Base-by-base conservation (phyloP, 2,113 vertebrate species). In the Chitala chitala region DNA sequence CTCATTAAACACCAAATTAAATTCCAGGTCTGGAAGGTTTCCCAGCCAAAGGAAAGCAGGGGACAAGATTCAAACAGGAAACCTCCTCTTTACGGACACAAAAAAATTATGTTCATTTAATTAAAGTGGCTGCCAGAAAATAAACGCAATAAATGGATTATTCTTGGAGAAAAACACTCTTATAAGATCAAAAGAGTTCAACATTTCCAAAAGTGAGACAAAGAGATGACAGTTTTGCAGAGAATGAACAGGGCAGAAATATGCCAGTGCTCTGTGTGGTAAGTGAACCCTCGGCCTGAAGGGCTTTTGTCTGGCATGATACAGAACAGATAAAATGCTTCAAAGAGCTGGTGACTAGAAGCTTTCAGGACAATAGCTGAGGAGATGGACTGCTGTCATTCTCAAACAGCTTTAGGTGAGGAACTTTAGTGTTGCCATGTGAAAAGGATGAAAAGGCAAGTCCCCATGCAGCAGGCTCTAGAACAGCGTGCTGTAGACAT, bases 1-100 rank as follows among this genome's bases (percentile, higher is more conserved):
- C 59, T 65, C 72, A 53, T 74, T 65, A 53, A 31, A 65, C 38
- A 13, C 22, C 10, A 64, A 74, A 65, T 74, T 53, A 42, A 36
- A 56, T 68, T 75, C 50, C 36, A 29, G 17, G 50, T 48, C 31
- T n/a, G 61, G 36, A 51, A 22, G 29, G 33, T 54, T 7, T 42
- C 13, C 36, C 51, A 63, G 44, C 40, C 3, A 15, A 26, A 22
- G 10, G 24, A 73, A 72, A 59, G 8, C 8, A 29, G 71, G 40
- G 46, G 20, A 26, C n/a, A 59, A 59, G 29, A 1, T 59, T 17
- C 55, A 29, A 15, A 40, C 12, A 40, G 48, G 48, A 51, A 51
- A 51, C 20, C 20, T 51, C 2, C 36, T 65, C 42, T 4, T 40
- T 36, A 20, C 22, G 69, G 8, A 44, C 10, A 44, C 7, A 29